Percentiles rank a stretch among this genome's conserved stretches.
These are phyloP conservation scores for Holacanthus passer DNA, from an alignment of 2,113 vertebrate genomes.

Conservation along the genomic window DNA sequence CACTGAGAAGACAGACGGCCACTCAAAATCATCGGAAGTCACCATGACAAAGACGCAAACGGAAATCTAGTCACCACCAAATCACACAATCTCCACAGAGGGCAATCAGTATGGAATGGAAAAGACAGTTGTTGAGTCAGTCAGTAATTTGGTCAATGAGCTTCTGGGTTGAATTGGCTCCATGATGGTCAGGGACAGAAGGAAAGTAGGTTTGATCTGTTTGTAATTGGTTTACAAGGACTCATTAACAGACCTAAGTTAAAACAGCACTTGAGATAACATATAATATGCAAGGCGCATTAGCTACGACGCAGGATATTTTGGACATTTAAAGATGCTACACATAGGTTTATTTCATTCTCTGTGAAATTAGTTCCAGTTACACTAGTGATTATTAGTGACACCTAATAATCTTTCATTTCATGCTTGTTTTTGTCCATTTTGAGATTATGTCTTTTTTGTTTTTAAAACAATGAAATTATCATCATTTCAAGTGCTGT, in stretches of 20 bases:
- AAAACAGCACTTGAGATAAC: constrained; percentile 75
- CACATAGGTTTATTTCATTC: not conserved
- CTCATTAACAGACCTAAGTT: constrained; percentile 60
- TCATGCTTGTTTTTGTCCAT: not conserved
- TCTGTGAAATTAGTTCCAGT: not conserved
- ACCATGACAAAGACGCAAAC: constrained; percentile 51
- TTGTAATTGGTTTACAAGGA: constrained; percentile 61
- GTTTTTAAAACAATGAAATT: not conserved
- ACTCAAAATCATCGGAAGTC: constrained; percentile 47
- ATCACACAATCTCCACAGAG: constrained; percentile 48
- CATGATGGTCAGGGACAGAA: constrained; percentile 27
- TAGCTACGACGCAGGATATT: too few relatives aligned
- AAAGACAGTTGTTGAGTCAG: constrained; percentile 46
- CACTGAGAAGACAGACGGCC: constrained; percentile 51
- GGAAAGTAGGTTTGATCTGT: constrained; percentile 56
- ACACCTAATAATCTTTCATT: not conserved
- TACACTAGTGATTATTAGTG: not conserved
- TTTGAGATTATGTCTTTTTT: too few relatives aligned
- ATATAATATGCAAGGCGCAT: not conserved
- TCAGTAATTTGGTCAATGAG: constrained; percentile 56
- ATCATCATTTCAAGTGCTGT: constrained; percentile 76
- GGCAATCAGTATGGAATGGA: constrained; percentile 49
- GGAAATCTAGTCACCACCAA: constrained; percentile 48
- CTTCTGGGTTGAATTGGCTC: constrained; percentile 19
- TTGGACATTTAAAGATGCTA: not conserved